Percentiles rank a stretch among this genome's conserved stretches.
These are phyloP conservation scores for Trachops cirrhosus DNA, from an alignment of 2,797 vertebrate genomes.

Conservation along the genomic window DNA sequence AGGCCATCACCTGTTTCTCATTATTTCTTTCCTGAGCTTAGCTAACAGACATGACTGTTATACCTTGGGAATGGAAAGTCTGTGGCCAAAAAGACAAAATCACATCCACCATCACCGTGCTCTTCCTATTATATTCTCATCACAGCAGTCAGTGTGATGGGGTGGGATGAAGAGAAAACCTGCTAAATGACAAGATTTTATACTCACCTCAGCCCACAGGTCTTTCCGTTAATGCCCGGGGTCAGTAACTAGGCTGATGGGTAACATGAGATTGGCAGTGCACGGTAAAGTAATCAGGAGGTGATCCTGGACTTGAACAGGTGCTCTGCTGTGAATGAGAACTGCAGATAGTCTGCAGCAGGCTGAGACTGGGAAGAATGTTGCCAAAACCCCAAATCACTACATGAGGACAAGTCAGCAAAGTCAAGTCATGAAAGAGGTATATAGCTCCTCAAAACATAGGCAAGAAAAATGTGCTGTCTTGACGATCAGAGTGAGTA, in stretches of 20 bases:
- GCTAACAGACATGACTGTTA: constrained; percentile 47
- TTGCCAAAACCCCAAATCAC: neutral
- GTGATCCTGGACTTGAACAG: neutral
- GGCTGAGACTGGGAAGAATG: neutral
- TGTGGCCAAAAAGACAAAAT: constrained; percentile 45
- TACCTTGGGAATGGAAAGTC: constrained; percentile 62
- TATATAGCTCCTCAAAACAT: neutral
- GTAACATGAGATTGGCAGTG: neutral
- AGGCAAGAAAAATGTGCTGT: neutral
- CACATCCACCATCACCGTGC: neutral
- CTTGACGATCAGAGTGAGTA: neutral
- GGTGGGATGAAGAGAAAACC: constrained; percentile 32
- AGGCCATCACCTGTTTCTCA: constrained; percentile 70
- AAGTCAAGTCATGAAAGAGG: neutral
- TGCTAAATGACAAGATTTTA: neutral
- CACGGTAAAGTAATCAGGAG: neutral
- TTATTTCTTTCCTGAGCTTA: constrained; percentile 60
- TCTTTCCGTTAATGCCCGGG: neutral
- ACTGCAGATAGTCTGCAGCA: neutral
- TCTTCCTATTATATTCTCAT: neutral
- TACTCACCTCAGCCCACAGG: neutral
- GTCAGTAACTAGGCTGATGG: neutral
- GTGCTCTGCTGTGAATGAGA: neutral
- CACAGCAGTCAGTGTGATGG: neutral
- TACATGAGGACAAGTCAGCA: neutral